These are phyloP conservation scores for Rhagonycha lutea DNA, from an alignment of 2,888 invertebrate genomes.

Conservation along the genomic window DNA sequence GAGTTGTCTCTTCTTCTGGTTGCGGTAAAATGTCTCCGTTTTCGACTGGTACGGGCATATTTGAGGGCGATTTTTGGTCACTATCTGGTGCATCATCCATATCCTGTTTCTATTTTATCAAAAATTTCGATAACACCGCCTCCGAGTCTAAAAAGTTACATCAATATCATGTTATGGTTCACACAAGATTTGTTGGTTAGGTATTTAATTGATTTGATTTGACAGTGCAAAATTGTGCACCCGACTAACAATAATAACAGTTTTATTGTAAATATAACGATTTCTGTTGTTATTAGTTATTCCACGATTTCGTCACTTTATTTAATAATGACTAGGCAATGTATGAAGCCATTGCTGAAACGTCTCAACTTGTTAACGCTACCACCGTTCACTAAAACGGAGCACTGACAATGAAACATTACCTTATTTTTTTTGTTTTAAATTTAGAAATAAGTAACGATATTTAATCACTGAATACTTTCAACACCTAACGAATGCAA, in stretches of 20 bases:
- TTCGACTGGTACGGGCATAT: constrained; percentile 33
- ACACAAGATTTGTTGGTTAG: constrained; percentile 18
- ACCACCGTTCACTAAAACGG: constrained; percentile 4
- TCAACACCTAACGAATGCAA: constrained; percentile 8
- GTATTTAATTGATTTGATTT: constrained; percentile 12
- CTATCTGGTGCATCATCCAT: constrained; percentile 55
- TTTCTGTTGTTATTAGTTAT: not conserved
- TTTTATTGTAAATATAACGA: not conserved
- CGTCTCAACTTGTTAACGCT: constrained; percentile 7
- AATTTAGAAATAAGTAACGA: not conserved
- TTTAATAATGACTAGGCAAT: constrained; percentile 12
- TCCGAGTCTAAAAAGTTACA: constrained; percentile 1
- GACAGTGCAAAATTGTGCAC: not conserved
- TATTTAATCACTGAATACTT: not conserved
- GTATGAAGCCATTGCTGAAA: constrained; percentile 18
- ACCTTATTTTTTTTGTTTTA: constrained; percentile 5
- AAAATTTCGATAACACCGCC: not conserved
- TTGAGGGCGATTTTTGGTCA: constrained; percentile 29
- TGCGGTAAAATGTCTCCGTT: constrained; percentile 45
- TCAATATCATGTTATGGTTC: not conserved
- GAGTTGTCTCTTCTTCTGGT: constrained; percentile 26
- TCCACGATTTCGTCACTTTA: constrained; percentile 1
- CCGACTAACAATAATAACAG: constrained; percentile 1
- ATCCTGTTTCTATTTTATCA: constrained; percentile 31
- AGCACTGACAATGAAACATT: not conserved